Conservation (phyloP, 2,888 invertebrate species). For the Leuctra nigra region DNA sequence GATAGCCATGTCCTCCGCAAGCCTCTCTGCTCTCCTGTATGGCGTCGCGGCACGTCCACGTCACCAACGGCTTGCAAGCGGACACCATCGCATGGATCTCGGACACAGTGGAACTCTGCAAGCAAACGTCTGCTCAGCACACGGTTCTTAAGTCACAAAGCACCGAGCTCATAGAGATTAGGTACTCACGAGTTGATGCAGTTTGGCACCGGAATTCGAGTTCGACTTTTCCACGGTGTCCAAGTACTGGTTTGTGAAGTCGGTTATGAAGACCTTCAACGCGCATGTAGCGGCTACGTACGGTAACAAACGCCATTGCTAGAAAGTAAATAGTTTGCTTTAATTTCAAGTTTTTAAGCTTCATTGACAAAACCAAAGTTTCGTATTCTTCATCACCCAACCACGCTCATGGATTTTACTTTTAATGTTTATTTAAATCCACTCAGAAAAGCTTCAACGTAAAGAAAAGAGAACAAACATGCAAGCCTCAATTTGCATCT, state of each 20-base stretch:
- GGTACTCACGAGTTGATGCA: slow-evolving; percentile 45
- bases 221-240: slow-evolving; percentile 33
- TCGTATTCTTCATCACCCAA: too few species aligned
- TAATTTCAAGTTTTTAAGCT: too few species aligned
- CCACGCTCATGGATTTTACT: too few species aligned
- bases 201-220: slow-evolving; percentile 38
- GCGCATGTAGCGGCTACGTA: slow-evolving; percentile 63
- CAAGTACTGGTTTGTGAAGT: slow-evolving; percentile 46
- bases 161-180: background rate
- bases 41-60: slow-evolving; percentile 69
- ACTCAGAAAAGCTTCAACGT: too few species aligned
- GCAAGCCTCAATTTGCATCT: too few species aligned
- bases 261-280: slow-evolving; percentile 52
- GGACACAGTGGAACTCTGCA: slow-evolving; percentile 56
- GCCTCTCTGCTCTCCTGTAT: slow-evolving; percentile 80
- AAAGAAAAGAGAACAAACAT: too few species aligned
- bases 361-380: slow-evolving; percentile 7
- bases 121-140: slow-evolving; percentile 27
- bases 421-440: too few species aligned
- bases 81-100: slow-evolving; percentile 66
- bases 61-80: slow-evolving; percentile 59
- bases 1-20: slow-evolving; percentile 82
- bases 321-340: slow-evolving; percentile 31
- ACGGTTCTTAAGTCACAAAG: background rate
- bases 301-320: slow-evolving; percentile 75